Base-by-base conservation (phyloP, 1,140 invertebrate genomes). In the Bacillus rossius region DNA sequence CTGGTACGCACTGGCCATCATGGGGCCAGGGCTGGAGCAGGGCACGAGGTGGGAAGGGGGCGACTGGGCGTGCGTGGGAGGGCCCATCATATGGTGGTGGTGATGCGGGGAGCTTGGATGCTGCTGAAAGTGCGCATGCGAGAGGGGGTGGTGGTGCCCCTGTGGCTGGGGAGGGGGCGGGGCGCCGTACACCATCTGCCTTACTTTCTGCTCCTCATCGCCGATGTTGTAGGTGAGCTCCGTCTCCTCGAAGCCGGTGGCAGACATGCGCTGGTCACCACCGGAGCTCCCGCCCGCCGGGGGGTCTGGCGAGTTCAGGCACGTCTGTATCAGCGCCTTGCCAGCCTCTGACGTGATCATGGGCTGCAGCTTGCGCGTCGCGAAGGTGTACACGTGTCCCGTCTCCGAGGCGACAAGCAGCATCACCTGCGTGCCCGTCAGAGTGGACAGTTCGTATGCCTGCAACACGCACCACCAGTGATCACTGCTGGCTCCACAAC, bases 331-430 rank as follows among this genome's bases (percentile, higher is more conserved):
- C 47, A 99, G 81, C 45, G 94, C 89, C 76, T 99, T 99, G 47
- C 97, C 98, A 55, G 94, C 94, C 70, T 99, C 97, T 65, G 94
- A 97, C 14, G 94, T 98, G 72, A 99, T 99, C 96, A 99, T 99
- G 49, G 97, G 98, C 75, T 99, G 96, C 41, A 99, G 81, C 76
- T 99, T 99, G 55, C 94, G 82, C 47, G 98, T 99, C 29, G 98
- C 97, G 80, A 99, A 99, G 48, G 98, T 99, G 78, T 99, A 99
- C 64, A 99, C 97, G 79, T 99, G 98, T 3, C 97, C 94, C 13
- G 94, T 97, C 75, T 97, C 94, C 34, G 91, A 94, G 26, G 94
- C 94, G 55, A 97, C 94, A 67, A 97, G 77, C 54, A 97, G 77
- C 94, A 96, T 98, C 72, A 99, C 96, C 80, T 99, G 96, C 13